Evolutionary conservation across 2,888 invertebrate genomes (phyloP).

Genomic region (Steinernema carpocapsae): DNA sequence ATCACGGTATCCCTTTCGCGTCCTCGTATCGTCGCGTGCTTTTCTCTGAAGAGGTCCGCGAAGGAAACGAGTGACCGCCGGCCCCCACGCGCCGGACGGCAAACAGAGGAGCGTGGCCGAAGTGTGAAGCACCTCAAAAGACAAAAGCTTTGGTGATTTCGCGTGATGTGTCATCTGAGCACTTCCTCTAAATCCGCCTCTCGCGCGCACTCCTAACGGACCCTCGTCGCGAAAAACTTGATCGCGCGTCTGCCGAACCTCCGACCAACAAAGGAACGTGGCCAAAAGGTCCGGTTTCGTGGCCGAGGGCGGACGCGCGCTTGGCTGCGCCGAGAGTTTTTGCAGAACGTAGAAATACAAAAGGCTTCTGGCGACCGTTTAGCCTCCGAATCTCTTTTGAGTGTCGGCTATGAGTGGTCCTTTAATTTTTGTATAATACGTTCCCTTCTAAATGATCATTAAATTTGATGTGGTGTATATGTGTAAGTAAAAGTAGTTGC

Average conservation of each 20-base stretch:
- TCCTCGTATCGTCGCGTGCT: slow-evolving; percentile 21
- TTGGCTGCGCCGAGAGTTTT: slow-evolving; percentile 6
- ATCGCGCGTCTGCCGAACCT: not conserved
- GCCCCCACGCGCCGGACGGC: not conserved
- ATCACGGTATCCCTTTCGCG: slow-evolving; percentile 8
- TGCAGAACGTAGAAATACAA: not conserved
- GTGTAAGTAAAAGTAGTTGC: too few relatives aligned
- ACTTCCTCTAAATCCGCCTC: not conserved
- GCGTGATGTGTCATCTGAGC: slow-evolving; percentile 29
- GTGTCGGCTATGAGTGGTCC: not conserved
- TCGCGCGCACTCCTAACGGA: not conserved
- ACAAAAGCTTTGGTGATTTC: slow-evolving; percentile 3
- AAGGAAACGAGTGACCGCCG: not conserved
- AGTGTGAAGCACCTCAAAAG: slow-evolving; percentile 21
- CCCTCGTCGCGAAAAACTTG: not conserved
- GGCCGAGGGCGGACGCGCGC: not conserved
- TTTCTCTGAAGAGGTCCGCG: slow-evolving; percentile 17
- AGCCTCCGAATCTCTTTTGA: too few relatives aligned
- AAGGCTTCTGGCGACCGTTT: too few relatives aligned
- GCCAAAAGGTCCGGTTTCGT: slow-evolving; percentile 5
- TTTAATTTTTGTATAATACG: not conserved
- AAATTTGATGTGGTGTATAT: too few relatives aligned
- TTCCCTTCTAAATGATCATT: not conserved
- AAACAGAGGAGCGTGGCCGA: slow-evolving; percentile 8
- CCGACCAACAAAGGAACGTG: slow-evolving; percentile 3